Percentiles rank a stretch among this genome's conserved stretches.
phyloP scores from a whole-genome alignment of 35 echinoderm and acorn worm species.

The Stichopus chloronotus region DNA sequence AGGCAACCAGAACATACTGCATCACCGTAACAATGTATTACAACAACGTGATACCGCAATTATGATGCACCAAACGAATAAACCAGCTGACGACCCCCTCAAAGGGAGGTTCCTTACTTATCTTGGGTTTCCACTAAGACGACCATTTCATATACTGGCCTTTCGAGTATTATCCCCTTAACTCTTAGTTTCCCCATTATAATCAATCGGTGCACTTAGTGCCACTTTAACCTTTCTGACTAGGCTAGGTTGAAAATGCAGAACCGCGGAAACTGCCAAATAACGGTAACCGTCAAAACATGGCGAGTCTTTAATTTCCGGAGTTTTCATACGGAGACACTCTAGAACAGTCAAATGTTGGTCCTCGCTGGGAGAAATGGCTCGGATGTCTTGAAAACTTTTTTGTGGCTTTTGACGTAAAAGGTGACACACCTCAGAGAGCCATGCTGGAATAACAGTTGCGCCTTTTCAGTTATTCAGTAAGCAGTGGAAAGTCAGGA shows the following conservation, averaged over 20 bases:
- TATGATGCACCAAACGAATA: background rate
- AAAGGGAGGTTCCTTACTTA: background rate
- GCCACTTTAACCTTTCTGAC: conserved; percentile 20
- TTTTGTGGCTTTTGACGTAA: conserved; percentile 49
- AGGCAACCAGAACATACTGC: background rate
- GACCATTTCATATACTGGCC: background rate
- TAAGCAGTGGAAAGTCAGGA: background rate
- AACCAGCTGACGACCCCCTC: background rate
- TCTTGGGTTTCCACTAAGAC: background rate
- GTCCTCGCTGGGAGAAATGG: conserved; percentile 73
- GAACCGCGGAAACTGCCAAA: too few relatives aligned
- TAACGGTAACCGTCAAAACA: too few relatives aligned
- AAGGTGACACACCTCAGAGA: conserved; percentile 47
- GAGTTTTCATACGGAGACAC: background rate
- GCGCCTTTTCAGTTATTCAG: background rate
- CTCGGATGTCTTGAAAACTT: conserved; percentile 62
- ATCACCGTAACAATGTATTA: background rate
- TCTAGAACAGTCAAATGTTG: background rate
- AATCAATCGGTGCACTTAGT: background rate
- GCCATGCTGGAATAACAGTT: conserved; percentile 37
- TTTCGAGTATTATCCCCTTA: background rate
- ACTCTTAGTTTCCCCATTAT: background rate
- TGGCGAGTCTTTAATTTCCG: background rate
- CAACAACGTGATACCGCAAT: background rate
- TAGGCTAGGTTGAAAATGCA: background rate